Base-by-base conservation (phyloP, 2,888 invertebrate genomes). In the Dryomyza anilis region DNA sequence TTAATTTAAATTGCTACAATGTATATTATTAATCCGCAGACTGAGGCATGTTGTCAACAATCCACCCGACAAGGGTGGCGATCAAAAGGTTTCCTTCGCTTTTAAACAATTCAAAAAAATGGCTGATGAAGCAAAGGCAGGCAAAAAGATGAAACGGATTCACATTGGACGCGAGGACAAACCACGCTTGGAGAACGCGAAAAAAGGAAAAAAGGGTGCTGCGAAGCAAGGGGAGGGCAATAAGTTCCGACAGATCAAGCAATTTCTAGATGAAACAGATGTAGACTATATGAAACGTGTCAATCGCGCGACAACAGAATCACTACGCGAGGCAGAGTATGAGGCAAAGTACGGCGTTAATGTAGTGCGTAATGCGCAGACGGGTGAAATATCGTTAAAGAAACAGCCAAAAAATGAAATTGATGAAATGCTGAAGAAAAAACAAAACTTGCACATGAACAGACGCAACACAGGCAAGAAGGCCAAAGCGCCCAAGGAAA, bases 71-170 rank as follows among this genome's bases (percentile, higher is more conserved):
- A 86, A 90, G 72, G 85, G 86, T 2, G 89, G 91, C 69, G 88
- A 89, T 3, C 92, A 94, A 79, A 88, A 89, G n/a, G 81, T 92
- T 29, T 91, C 93, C 0, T 89, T 87, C 69, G 91, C 89, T 69
- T 83, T 93, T n/a, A 84, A 85, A 30, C 85, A 87, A 55, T 82
- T 93, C 55, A 89, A 91, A 16, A 85, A 86, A 69, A 74, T 89
- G 0, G 86, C 87, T 67, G 84, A 88, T 73, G 80, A 78, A 2
- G 83, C 84, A 0, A 81, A 79, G 58, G 74, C 81, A 2, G 78
- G 78, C 2, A 79, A 79, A 53, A 76, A 76, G 63, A 25, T 81
- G 0, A 83, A 80, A 78, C 62, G 78, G 14, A 72, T 72, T 5
- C 67, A 55, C 19, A 67, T 73, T 0, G 79, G 79, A 0, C 65